Evolutionary conservation across 2,797 vertebrate species (phyloP).

Genomic region (Brotula barbata): DNA sequence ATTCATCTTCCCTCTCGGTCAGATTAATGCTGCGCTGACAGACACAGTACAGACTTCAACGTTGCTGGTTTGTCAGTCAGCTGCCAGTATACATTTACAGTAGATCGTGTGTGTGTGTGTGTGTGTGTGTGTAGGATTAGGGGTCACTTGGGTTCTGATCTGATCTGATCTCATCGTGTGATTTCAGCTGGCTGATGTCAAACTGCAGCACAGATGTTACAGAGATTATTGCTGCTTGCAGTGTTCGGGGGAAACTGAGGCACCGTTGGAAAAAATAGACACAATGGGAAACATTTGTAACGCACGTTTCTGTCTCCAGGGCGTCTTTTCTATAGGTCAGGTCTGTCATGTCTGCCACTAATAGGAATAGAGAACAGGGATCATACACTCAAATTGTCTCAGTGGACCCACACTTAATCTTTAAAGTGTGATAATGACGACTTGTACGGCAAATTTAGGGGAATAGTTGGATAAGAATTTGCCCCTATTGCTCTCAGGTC

Average conservation of each 20-base stretch:
- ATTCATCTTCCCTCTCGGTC: conserved; percentile 41
- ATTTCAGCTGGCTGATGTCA: conserved; percentile 60
- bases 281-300: conserved; percentile 4
- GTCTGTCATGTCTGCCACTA: too few relatives aligned
- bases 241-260: conserved; percentile 3
- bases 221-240: conserved; percentile 58
- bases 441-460: too few relatives aligned
- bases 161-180: conserved; percentile 67
- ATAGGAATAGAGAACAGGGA: too few relatives aligned
- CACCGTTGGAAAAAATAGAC: conserved; percentile 62
- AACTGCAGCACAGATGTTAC: conserved; percentile 70
- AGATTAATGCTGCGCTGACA: conserved; percentile 48
- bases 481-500: too few relatives aligned
- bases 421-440: too few relatives aligned
- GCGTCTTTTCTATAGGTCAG: too few relatives aligned
- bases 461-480: too few relatives aligned
- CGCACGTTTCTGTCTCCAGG: too few relatives aligned
- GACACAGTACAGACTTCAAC: conserved; percentile 9
- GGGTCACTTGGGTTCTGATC: conserved; percentile 56
- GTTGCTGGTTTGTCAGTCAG: conserved; percentile 18
- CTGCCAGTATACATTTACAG: not conserved
- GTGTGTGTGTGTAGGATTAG: conserved; percentile 18
- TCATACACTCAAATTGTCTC: too few relatives aligned
- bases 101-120: conserved; percentile 1
- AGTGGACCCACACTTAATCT: too few relatives aligned